phyloP scores from a whole-genome alignment of 2,797 vertebrate species.

The Typhlichthys subterraneus region DNA sequence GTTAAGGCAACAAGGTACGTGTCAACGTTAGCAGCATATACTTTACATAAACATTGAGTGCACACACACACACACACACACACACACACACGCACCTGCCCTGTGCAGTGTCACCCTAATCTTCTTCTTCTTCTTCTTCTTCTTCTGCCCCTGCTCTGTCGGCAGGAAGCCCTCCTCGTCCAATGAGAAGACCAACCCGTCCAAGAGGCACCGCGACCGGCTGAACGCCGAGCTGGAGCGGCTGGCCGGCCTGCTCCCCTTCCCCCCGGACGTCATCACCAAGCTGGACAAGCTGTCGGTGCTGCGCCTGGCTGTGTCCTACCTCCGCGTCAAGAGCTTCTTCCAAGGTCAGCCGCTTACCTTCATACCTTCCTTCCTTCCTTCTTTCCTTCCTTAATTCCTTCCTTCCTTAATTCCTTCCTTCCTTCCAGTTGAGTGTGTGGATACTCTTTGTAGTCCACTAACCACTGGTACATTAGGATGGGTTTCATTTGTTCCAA shows the following conservation, averaged over 20 bases:
- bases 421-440: neutral
- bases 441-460: too few species aligned
- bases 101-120: neutral
- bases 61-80: neutral
- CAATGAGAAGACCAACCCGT: constrained; percentile 92
- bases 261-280: constrained; percentile 88
- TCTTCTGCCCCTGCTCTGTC: constrained; percentile 3
- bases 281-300: constrained; percentile 97
- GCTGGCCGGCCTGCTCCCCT: constrained; percentile 91
- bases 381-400: neutral
- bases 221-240: constrained; percentile 94
- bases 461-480: too few species aligned
- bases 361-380: neutral
- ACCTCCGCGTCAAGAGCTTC: constrained; percentile 95
- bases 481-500: too few species aligned
- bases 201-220: constrained; percentile 93
- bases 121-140: neutral
- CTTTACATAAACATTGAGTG: neutral
- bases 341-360: constrained; percentile 85
- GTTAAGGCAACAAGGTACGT: too few species aligned
- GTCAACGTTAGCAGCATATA: too few species aligned
- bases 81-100: neutral
- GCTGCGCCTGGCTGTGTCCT: constrained; percentile 93
- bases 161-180: constrained; percentile 84
- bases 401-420: neutral